Percentiles rank a stretch among this genome's conserved stretches.
phyloP scores from a whole-genome alignment of 2,888 invertebrate genomes.

The Trichogramma evanescens region DNA sequence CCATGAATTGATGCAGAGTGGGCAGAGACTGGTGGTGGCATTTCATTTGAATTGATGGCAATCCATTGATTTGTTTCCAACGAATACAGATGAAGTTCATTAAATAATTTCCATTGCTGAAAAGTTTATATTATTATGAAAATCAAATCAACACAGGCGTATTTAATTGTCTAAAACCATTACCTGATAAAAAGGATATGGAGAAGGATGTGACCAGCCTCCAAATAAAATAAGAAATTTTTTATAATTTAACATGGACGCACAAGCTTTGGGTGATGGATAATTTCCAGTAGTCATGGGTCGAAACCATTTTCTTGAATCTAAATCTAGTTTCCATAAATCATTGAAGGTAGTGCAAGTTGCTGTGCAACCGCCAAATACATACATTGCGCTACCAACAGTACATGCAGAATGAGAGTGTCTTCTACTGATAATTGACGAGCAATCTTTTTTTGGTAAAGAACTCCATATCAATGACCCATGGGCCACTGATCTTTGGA shows the following conservation, averaged over 20 bases:
- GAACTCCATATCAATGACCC: slow-evolving; percentile 72
- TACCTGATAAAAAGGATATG: slow-evolving; percentile 75
- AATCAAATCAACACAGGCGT: not conserved
- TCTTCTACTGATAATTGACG: slow-evolving; percentile 77
- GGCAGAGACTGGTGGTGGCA: slow-evolving; percentile 79
- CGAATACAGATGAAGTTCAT: slow-evolving; percentile 85
- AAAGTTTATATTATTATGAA: slow-evolving; percentile 23
- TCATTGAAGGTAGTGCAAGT: slow-evolving; percentile 94
- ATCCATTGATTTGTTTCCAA: slow-evolving; percentile 75
- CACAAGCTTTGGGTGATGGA: slow-evolving; percentile 93
- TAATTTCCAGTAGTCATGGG: slow-evolving; percentile 79
- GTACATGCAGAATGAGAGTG: slow-evolving; percentile 88
- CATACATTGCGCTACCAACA: slow-evolving; percentile 79
- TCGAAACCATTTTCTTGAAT: slow-evolving; percentile 75
- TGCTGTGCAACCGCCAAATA: slow-evolving; percentile 93
- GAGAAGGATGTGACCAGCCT: slow-evolving; percentile 89
- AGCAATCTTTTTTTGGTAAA: slow-evolving; percentile 52
- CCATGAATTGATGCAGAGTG: slow-evolving; percentile 85
- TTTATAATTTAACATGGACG: slow-evolving; percentile 82
- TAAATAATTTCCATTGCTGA: slow-evolving; percentile 73
- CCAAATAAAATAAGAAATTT: slow-evolving; percentile 83
- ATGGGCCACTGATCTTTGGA: slow-evolving; percentile 68
- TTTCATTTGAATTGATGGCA: slow-evolving; percentile 55
- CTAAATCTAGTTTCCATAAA: slow-evolving; percentile 87
- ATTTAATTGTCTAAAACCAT: not conserved